These are phyloP conservation scores for Ramphastos sulfuratus DNA, from an alignment of 2,113 vertebrate species.

Conservation along the genomic window DNA sequence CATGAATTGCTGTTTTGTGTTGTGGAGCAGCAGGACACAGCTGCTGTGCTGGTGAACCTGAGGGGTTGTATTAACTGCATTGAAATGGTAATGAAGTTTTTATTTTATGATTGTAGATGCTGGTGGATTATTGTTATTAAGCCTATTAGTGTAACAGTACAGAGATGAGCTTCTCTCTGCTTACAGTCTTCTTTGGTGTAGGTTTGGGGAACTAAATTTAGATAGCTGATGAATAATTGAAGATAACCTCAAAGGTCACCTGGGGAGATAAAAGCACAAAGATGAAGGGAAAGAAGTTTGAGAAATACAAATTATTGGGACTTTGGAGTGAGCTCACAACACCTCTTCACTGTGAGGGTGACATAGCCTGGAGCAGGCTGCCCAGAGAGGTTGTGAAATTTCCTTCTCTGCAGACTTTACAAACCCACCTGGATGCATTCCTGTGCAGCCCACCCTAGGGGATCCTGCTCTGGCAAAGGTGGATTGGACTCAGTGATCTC, in stretches of 20 bases:
- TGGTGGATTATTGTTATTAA: constrained; percentile 79
- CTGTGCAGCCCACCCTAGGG: no score
- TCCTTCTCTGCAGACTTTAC: no score
- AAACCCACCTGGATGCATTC: no score
- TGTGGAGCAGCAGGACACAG: constrained; percentile 73
- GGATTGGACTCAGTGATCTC: no score
- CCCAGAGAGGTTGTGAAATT: no score
- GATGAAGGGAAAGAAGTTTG: background rate
- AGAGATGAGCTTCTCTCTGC: constrained; percentile 71
- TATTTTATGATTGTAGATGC: constrained; percentile 79
- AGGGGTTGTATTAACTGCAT: constrained; percentile 74
- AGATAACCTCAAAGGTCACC: background rate
- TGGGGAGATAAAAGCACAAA: background rate
- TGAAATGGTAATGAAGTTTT: constrained; percentile 80
- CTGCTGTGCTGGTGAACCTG: constrained; percentile 75
- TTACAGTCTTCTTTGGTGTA: constrained; percentile 57
- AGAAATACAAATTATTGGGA: background rate
- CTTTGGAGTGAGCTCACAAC: background rate
- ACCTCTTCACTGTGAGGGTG: no score
- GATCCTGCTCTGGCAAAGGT: no score
- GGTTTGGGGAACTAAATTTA: constrained; percentile 55
- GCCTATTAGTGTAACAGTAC: constrained; percentile 73
- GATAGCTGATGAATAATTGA: background rate
- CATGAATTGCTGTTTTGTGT: constrained; percentile 77
- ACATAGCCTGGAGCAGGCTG: no score